A percentile compares a stretch with the other conserved stretches of the same genome.
These are phyloP conservation scores for Drosophila jambulina DNA, from an alignment of 1,140 invertebrate genomes.

Conservation along the genomic window DNA sequence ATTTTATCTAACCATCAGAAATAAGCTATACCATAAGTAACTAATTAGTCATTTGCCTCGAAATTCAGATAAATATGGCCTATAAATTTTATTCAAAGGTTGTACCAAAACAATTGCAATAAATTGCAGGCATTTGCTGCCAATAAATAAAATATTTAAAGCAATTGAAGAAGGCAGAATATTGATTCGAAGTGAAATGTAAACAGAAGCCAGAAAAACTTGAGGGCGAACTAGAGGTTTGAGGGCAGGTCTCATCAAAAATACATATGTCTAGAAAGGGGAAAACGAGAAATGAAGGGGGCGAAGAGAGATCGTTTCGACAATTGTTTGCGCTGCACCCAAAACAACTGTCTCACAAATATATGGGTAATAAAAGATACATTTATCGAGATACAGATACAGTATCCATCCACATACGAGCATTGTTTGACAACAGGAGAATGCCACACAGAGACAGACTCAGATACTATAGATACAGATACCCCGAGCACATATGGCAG, in stretches of 20 bases:
- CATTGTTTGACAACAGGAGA: constrained; percentile 50
- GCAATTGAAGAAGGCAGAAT: constrained; percentile 20
- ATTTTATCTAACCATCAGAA: constrained; percentile 5
- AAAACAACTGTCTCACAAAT: constrained; percentile 52
- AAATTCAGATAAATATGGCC: background rate
- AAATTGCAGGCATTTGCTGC: constrained; percentile 14
- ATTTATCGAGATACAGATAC: constrained; percentile 54
- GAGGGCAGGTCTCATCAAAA: constrained; percentile 15
- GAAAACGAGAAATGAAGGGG: background rate
- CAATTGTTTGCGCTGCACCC: constrained; percentile 52
- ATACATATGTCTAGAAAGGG: constrained; percentile 18
- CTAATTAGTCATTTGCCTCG: background rate
- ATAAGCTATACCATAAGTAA: background rate
- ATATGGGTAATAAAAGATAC: constrained; percentile 66
- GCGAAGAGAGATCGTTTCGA: constrained; percentile 20
- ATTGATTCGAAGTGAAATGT: constrained; percentile 32
- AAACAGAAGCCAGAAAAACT: constrained; percentile 17
- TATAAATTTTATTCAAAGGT: background rate
- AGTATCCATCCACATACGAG: constrained; percentile 32
- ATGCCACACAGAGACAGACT: constrained; percentile 32
- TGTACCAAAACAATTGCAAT: constrained; percentile 1
- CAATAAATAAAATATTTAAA: constrained; percentile 26
- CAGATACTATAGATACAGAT: constrained; percentile 15
- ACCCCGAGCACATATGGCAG: constrained; percentile 56
- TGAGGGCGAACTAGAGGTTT: constrained; percentile 25